These are phyloP conservation scores for Vimba vimba DNA, from an alignment of 2,113 vertebrate species.

Conservation along the genomic window DNA sequence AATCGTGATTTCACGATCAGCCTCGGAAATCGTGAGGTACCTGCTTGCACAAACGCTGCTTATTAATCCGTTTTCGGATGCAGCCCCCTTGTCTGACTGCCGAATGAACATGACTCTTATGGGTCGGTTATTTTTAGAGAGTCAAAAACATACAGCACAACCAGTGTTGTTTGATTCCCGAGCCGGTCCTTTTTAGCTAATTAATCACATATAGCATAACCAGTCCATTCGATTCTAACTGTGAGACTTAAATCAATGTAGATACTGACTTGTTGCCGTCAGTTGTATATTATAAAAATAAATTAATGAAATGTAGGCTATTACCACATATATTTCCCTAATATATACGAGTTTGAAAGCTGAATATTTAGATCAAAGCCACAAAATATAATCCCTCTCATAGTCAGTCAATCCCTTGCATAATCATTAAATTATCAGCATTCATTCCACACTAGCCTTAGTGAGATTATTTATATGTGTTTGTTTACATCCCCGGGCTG, in stretches of 20 bases:
- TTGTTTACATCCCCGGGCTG: constrained; percentile 29
- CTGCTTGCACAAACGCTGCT: no score
- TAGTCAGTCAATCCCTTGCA: not conserved
- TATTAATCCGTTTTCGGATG: no score
- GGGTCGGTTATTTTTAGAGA: not conserved
- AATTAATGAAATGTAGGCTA: no score
- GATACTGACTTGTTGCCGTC: not conserved
- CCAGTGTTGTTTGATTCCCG: not conserved
- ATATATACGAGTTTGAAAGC: not conserved
- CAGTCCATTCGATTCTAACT: not conserved
- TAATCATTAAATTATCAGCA: not conserved
- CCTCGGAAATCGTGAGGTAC: no score
- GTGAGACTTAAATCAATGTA: not conserved
- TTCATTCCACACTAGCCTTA: not conserved
- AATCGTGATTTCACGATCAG: no score
- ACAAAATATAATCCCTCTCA: not conserved
- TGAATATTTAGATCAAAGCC: not conserved
- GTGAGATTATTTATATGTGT: constrained; percentile 3
- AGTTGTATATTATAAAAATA: no score
- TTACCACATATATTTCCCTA: no score
- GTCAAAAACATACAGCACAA: not conserved
- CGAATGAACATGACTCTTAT: not conserved
- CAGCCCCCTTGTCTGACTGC: not conserved
- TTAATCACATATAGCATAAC: not conserved
- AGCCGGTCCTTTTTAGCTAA: not conserved